Conservation (phyloP, 37 sponge, comb jelly and placozoan species). For the Chondrosia reniformis region DNA sequence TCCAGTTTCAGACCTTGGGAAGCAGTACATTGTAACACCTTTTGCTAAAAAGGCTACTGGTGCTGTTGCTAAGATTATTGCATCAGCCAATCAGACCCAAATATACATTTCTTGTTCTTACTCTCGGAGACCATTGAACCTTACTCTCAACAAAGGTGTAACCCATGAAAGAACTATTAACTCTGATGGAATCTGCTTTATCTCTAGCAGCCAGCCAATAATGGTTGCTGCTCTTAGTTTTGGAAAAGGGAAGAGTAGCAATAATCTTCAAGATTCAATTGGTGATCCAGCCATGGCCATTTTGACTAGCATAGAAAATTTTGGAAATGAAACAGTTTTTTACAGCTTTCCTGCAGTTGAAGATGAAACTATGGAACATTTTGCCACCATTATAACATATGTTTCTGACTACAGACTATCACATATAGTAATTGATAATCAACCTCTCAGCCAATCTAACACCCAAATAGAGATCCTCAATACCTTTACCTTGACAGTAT, state of each 20-base stretch:
- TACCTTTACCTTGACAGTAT: not conserved
- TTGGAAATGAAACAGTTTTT: not conserved
- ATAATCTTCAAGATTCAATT: no score
- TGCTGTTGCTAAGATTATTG: not conserved
- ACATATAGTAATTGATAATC: not conserved
- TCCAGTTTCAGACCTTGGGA: not conserved
- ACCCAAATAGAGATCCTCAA: not conserved
- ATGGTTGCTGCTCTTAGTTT: not conserved
- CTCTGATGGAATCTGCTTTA: not conserved
- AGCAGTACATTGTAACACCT: not conserved
- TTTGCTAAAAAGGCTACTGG: not conserved
- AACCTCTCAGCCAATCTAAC: not conserved
- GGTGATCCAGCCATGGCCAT: slow-evolving; percentile 12
- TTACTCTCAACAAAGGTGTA: not conserved
- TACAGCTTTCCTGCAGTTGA: not conserved
- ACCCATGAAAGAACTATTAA: not conserved
- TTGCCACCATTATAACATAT: not conserved
- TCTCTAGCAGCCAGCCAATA: not conserved
- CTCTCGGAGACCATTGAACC: not conserved
- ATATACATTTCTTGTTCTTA: not conserved
- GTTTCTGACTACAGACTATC: no score
- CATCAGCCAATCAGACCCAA: not conserved
- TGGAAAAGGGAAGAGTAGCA: not conserved
- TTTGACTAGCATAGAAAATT: not conserved
- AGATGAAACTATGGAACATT: not conserved